phyloP scores from a whole-genome alignment of 2,888 invertebrate species.

The Folsomia manolachei region DNA sequence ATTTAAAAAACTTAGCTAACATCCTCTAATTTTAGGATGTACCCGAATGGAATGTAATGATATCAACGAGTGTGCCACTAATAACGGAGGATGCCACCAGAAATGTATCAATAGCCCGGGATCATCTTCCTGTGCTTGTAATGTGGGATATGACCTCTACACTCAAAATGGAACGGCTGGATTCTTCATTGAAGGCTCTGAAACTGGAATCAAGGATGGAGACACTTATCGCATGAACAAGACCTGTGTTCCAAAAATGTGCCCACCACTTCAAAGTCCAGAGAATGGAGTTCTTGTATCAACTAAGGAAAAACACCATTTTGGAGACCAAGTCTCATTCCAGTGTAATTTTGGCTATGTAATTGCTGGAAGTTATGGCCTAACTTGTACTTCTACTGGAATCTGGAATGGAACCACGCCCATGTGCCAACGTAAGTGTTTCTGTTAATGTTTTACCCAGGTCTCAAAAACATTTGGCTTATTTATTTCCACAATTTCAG shows the following conservation, averaged over 20 bases:
- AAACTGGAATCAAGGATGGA: constrained; percentile 82
- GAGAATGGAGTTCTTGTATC: constrained; percentile 82
- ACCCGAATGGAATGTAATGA: constrained; percentile 78
- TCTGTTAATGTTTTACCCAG: background rate
- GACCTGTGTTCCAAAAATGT: constrained; percentile 91
- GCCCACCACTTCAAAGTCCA: constrained; percentile 70
- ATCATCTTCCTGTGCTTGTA: constrained; percentile 81
- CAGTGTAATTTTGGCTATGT: constrained; percentile 93
- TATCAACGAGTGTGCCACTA: constrained; percentile 78
- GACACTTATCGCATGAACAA: constrained; percentile 88
- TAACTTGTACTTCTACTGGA: constrained; percentile 84
- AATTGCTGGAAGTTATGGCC: constrained; percentile 79
- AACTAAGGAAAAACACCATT: constrained; percentile 78
- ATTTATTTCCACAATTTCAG: constrained; percentile 59
- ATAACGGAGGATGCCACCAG: constrained; percentile 89
- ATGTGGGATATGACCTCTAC: constrained; percentile 87
- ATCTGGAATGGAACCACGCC: constrained; percentile 92
- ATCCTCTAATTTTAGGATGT: constrained; percentile 13
- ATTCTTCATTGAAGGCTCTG: constrained; percentile 72
- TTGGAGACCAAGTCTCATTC: constrained; percentile 84
- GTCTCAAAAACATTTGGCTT: constrained; percentile 11
- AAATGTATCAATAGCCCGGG: constrained; percentile 88
- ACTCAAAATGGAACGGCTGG: constrained; percentile 84
- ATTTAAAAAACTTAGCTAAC: background rate
- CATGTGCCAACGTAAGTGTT: constrained; percentile 74